These are phyloP conservation scores for Triplophysa yarkandensis DNA, from an alignment of 2,797 vertebrate species.

Conservation along the genomic window DNA sequence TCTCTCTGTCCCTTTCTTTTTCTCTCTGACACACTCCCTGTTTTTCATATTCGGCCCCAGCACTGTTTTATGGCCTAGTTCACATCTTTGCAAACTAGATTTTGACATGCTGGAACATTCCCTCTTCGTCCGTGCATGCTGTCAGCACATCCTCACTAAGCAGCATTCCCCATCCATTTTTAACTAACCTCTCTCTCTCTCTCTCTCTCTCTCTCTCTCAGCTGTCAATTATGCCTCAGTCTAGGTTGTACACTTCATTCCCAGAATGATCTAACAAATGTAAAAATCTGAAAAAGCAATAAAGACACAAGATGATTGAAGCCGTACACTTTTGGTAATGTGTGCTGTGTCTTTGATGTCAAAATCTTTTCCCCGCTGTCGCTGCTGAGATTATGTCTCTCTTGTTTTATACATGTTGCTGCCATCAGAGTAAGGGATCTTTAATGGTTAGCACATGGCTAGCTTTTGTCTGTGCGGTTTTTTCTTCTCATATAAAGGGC, in stretches of 20 bases:
- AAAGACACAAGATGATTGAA: conserved; percentile 61
- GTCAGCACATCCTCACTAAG: conserved; percentile 61
- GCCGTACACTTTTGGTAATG: conserved; percentile 70
- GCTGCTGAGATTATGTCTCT: conserved; percentile 73
- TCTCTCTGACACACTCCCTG: conserved; percentile 29
- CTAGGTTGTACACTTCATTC: conserved; percentile 64
- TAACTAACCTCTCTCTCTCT: background rate
- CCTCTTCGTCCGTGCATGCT: conserved; percentile 69
- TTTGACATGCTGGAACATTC: conserved; percentile 70
- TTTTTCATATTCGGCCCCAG: conserved; percentile 66
- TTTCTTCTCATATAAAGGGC: conserved; percentile 74
- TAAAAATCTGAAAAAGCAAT: conserved; percentile 60
- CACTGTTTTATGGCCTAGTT: conserved; percentile 71
- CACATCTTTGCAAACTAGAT: conserved; percentile 67
- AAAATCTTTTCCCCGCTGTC: conserved; percentile 75
- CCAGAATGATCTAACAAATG: conserved; percentile 67
- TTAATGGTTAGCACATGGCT: conserved; percentile 83
- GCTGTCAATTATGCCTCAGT: conserved; percentile 38
- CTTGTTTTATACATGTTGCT: conserved; percentile 76
- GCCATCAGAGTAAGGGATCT: conserved; percentile 76
- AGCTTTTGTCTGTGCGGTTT: conserved; percentile 81
- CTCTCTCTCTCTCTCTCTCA: conserved; percentile 17
- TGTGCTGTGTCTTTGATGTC: conserved; percentile 75
- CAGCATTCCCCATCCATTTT: conserved; percentile 31
- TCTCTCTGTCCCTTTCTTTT: conserved; percentile 41